Evolutionary conservation across 2,113 vertebrate genomes (phyloP).

Genomic region (Aptenodytes patagonicus): DNA sequence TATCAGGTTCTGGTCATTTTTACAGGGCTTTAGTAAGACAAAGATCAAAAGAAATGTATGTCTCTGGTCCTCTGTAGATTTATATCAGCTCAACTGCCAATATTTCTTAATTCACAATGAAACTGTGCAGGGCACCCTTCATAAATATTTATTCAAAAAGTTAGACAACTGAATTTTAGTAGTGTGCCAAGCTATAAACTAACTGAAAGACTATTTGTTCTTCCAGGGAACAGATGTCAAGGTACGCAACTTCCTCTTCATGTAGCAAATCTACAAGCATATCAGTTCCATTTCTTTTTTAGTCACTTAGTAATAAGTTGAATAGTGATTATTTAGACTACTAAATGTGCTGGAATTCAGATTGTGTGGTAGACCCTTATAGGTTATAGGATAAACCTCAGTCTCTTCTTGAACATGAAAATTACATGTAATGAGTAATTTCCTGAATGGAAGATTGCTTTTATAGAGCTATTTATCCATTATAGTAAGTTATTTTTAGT

Average conservation of each 20-base stretch:
- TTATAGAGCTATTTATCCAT: conserved; percentile 53
- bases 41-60: conserved; percentile 79
- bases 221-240: conserved; percentile 54
- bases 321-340: conserved; percentile 36
- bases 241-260: not conserved
- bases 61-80: conserved; percentile 74
- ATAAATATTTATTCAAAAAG: conserved; percentile 71
- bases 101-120: conserved; percentile 72
- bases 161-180: conserved; percentile 62
- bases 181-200: conserved; percentile 65
- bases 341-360: conserved; percentile 20
- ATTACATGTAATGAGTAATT: conserved; percentile 60
- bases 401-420: conserved; percentile 47
- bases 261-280: not conserved
- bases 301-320: not conserved
- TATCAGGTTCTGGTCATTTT: conserved; percentile 72
- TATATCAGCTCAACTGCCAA: conserved; percentile 74
- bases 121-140: conserved; percentile 64
- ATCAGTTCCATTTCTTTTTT: not conserved
- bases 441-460: conserved; percentile 44
- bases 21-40: conserved; percentile 68
- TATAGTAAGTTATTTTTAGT: conserved; percentile 57
- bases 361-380: not conserved
- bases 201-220: conserved; percentile 58
- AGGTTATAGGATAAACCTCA: conserved; percentile 23